phyloP scores from a whole-genome alignment of 2,888 invertebrate genomes.

The Steinernema carpocapsae region DNA sequence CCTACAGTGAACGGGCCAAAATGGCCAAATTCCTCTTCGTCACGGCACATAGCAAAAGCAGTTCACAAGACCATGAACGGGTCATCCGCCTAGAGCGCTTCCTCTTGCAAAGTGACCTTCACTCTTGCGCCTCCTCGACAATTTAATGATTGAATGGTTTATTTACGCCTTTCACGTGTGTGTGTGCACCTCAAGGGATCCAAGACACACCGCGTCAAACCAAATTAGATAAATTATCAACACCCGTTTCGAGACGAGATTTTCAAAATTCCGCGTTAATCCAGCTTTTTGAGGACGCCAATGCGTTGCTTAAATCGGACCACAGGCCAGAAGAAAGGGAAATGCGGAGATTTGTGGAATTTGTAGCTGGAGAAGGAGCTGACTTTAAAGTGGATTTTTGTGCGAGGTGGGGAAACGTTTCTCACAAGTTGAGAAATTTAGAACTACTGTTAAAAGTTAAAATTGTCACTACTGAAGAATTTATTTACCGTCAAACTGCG shows the following conservation, averaged over 20 bases:
- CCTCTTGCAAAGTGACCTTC: conserved; percentile 12
- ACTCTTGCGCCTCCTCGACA: conserved; percentile 9
- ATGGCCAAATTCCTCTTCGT: background rate
- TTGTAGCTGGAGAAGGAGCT: conserved; percentile 16
- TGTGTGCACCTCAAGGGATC: background rate
- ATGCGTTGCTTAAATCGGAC: conserved; percentile 54
- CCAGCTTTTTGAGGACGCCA: conserved; percentile 49
- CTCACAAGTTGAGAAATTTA: too few species aligned
- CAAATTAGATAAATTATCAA: conserved; percentile 30
- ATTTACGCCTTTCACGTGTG: conserved; percentile 8
- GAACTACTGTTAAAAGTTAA: too few species aligned
- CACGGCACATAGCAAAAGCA: background rate
- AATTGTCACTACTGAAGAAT: too few species aligned
- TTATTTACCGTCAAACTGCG: too few species aligned
- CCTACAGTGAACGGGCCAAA: background rate
- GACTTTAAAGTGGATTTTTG: conserved; percentile 40
- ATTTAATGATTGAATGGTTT: conserved; percentile 27
- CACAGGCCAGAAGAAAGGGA: conserved; percentile 55
- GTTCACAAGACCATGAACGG: background rate
- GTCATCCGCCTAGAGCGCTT: background rate
- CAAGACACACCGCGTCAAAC: background rate
- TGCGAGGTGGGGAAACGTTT: conserved; percentile 39
- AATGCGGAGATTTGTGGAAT: conserved; percentile 31
- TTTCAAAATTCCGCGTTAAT: background rate
- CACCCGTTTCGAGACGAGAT: conserved; percentile 14